Base-by-base conservation (phyloP, 2,113 vertebrate species). In the Merops nubicus region DNA sequence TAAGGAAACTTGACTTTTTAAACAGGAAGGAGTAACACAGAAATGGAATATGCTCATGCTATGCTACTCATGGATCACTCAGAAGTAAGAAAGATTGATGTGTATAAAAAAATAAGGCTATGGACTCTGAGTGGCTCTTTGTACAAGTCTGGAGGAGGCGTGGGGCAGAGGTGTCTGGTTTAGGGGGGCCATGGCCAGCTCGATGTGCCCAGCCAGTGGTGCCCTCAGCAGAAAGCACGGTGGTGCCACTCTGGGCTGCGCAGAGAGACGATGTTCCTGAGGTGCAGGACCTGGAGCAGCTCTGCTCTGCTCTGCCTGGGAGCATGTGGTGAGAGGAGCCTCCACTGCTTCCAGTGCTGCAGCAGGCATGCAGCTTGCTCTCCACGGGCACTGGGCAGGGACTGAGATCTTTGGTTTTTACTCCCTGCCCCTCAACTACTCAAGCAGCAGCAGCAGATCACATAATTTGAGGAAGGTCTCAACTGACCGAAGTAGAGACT, bases 271-370 rank as follows among this genome's bases (percentile, higher is more conserved):
- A 15, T 25, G 25, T 21, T 59, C 19, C 21, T 12, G 54, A 33
- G 26, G 15, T 38, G 40, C 9, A 33, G 42, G 26, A 54, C 64
- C 42, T 63, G 56, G 62, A 81, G 40, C 47, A 36, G n/a, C n/a
- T n/a, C n/a, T n/a, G n/a, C n/a, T n/a, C n/a, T n/a, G 26, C 54
- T 68, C 34, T 68, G 54, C 29, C 21, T 48, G 60, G 40, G 17
- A 48, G 19, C 11, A 15, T 0, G 8, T 2, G 4, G 42, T 0
- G 0, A 54, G 25, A 31, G 17, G 20, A 63, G 48, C 34, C 47
- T 54, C 48, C 31, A 22, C 40, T 21, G 11, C 26, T 15, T 42
- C 38, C 40, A 42, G 31, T 23, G 65, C 57, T 23, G 31, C 50
- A 57, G 57, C 36, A 59, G 53, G 53, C n/a, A 7, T 9, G 16